These are phyloP conservation scores for Archilochus colubris DNA, from an alignment of 2,113 vertebrate species.

Conservation along the genomic window DNA sequence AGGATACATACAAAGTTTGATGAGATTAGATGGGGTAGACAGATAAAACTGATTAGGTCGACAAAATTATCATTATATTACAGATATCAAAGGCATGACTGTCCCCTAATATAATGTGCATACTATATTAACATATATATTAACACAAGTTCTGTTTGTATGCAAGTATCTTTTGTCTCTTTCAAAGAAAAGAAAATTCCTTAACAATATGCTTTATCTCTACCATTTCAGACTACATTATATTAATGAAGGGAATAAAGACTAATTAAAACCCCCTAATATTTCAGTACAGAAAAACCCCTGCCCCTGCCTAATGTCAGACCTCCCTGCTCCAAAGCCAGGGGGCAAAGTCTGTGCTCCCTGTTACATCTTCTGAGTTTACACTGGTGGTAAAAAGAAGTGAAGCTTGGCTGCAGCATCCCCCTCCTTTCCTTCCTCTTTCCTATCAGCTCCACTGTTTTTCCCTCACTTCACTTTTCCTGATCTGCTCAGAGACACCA, in stretches of 20 bases:
- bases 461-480: background rate
- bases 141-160: background rate
- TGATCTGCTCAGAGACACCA: background rate
- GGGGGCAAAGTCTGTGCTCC: background rate
- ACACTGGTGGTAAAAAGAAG: background rate
- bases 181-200: background rate
- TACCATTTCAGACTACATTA: constrained; percentile 11
- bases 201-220: background rate
- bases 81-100: constrained; percentile 24
- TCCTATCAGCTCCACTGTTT: background rate
- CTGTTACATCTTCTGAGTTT: background rate
- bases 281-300: background rate
- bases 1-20: constrained; percentile 23
- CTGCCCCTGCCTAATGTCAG: background rate
- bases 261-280: background rate
- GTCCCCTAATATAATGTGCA: background rate
- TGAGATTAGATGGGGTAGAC: constrained; percentile 50
- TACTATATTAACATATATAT: background rate
- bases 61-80: constrained; percentile 3
- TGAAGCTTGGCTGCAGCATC: background rate
- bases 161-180: background rate
- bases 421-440: background rate
- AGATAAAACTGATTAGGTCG: constrained; percentile 50
- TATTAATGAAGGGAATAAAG: background rate
- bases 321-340: background rate